Conservation (phyloP, 2,797 vertebrate species). For the Pangasius mekongensis region DNA sequence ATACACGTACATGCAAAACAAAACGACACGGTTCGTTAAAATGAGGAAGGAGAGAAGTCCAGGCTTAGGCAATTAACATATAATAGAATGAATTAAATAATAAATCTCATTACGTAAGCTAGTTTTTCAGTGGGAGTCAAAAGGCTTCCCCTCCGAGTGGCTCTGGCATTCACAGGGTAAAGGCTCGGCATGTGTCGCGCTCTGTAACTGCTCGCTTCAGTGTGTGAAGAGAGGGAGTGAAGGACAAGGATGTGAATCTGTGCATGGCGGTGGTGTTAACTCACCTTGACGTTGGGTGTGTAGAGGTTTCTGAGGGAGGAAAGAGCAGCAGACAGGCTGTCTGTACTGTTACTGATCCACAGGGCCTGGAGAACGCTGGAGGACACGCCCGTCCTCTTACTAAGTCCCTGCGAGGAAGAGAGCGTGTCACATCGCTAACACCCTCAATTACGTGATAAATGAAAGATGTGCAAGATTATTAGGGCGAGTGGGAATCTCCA, state of each 20-base stretch:
- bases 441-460: conserved; percentile 13
- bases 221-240: not conserved
- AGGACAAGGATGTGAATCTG: not conserved
- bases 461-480: not conserved
- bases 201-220: not conserved
- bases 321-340: conserved; percentile 92
- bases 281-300: conserved; percentile 98
- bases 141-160: not conserved
- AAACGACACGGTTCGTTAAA: conserved; percentile 41
- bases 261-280: conserved; percentile 24
- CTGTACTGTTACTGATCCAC: conserved; percentile 95
- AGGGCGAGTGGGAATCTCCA: not conserved
- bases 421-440: conserved; percentile 13
- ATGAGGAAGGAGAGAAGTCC: conserved; percentile 38
- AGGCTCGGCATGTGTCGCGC: not conserved
- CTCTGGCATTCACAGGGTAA: not conserved
- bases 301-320: conserved; percentile 96
- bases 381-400: conserved; percentile 94
- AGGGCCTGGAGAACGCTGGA: conserved; percentile 96
- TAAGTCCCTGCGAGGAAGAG: conserved; percentile 82
- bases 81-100: conserved; percentile 37
- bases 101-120: conserved; percentile 36
- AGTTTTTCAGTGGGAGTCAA: not conserved
- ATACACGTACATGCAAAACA: not conserved
- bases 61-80: conserved; percentile 44